phyloP scores from a whole-genome alignment of 2,888 invertebrate genomes.

The Rotaria socialis region DNA sequence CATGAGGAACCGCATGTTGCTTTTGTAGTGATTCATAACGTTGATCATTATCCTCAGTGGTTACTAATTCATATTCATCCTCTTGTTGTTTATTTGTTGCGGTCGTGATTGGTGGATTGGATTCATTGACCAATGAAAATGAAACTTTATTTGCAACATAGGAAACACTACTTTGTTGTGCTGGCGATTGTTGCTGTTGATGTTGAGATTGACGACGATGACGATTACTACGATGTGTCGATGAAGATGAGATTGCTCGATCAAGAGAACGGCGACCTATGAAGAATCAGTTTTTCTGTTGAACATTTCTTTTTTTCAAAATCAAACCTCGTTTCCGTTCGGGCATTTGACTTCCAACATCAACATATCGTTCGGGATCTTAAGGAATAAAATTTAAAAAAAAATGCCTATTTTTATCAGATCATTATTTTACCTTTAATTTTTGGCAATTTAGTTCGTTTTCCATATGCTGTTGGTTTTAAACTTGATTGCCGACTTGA shows the following conservation, averaged over 20 bases:
- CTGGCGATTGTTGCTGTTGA: conserved; percentile 5
- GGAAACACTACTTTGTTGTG: conserved; percentile 16
- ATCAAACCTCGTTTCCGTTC: background rate
- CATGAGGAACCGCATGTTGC: background rate
- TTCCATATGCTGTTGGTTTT: background rate
- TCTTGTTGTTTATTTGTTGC: background rate
- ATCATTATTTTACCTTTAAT: background rate
- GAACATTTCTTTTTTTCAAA: background rate
- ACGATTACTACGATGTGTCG: conserved; percentile 15
- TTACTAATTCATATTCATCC: background rate
- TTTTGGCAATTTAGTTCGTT: background rate
- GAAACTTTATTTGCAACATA: background rate
- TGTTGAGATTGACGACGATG: conserved; percentile 23
- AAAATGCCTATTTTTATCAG: background rate
- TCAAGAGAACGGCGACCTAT: background rate
- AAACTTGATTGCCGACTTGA: background rate
- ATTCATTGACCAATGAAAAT: background rate
- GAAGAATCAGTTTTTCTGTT: background rate
- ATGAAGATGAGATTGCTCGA: background rate
- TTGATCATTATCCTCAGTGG: background rate
- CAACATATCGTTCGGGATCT: background rate
- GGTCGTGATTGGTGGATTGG: background rate
- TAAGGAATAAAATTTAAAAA: background rate
- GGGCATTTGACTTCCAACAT: conserved; percentile 8
- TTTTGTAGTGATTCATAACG: background rate